These are phyloP conservation scores for Vombatus ursinus DNA, from an alignment of 2,113 vertebrate species.

Conservation along the genomic window DNA sequence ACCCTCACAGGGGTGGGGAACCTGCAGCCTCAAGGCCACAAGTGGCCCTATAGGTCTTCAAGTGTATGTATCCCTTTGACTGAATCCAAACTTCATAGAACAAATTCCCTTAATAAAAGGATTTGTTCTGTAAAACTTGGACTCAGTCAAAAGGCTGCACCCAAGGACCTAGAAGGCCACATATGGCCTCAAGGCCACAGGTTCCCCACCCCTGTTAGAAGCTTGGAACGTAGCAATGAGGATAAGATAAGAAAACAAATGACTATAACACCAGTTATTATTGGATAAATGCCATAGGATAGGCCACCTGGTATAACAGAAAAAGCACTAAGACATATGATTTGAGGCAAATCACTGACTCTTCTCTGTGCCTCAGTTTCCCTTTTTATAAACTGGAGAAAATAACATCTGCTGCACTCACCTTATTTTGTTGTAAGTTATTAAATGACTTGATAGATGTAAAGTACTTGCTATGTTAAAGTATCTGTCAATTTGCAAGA, in stretches of 20 bases:
- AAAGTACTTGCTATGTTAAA: neutral
- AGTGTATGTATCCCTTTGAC: too few species aligned
- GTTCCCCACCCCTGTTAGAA: too few species aligned
- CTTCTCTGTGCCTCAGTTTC: neutral
- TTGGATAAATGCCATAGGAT: neutral
- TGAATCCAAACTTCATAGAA: too few species aligned
- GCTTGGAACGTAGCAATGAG: neutral
- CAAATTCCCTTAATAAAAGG: too few species aligned
- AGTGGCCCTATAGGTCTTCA: too few species aligned
- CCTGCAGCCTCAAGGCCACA: too few species aligned
- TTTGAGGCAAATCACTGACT: neutral
- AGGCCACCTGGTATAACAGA: neutral
- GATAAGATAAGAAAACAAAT: neutral
- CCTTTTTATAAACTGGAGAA: neutral
- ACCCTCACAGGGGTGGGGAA: too few species aligned
- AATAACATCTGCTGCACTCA: neutral
- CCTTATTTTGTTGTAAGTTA: neutral
- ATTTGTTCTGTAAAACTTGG: too few species aligned
- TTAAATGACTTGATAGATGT: neutral
- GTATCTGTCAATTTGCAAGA: neutral
- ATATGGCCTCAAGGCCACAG: too few species aligned
- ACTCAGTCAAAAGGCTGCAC: too few species aligned
- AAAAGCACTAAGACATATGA: neutral
- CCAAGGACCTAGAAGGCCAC: too few species aligned
- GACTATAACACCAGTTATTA: neutral